Base-by-base conservation (phyloP, 53 echinoderm and acorn worm genomes). In the Luidia sarsii region DNA sequence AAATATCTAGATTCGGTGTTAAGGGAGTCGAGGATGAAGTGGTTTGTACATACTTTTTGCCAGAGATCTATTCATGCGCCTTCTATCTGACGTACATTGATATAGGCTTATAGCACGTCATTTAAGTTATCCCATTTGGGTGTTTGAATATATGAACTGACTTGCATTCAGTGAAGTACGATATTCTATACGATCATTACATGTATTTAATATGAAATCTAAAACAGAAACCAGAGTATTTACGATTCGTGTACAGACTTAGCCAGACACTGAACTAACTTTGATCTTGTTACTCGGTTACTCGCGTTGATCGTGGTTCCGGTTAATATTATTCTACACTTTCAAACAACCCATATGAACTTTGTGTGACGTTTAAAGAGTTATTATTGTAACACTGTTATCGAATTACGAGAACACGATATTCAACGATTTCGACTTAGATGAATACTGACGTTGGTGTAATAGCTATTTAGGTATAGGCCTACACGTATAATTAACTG, bases 171-270 rank as follows among this genome's bases (percentile, higher is more conserved):
- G 33, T 13, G 48, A 45, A 46, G 77, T 77, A 59, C 43, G 59
- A 75, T 60, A 75, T 33, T n/a, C 56, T 75, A 56, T 7, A 35
- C 7, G 25, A 45, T 56, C 31, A 11, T 41, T 41, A 41, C n/a
- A n/a, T n/a, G n/a, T 41, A 41, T 7, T 41, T 41, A 31, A n/a
- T 74, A 57, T 37, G 11, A 75, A n/a, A 57, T 77, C 31, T 77
- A 7, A 57, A 60, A 20, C 39, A 46, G 32, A 60, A 43, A 77
- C 7, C 39, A 61, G 31, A 77, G 29, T 60, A 3, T 30, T 21
- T 77, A 77, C 61, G n/a, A 77, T 77, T 60, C 77, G 46, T 77
- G 77, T 77, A 77, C 48, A 46, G 59, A 75, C 28, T 57, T 57
- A 59, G 39, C 16, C 39, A 75, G 41, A 4, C 57, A 55, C 9